These are phyloP conservation scores for Copidosoma floridanum DNA, from an alignment of 1,140 invertebrate genomes.

Conservation along the genomic window DNA sequence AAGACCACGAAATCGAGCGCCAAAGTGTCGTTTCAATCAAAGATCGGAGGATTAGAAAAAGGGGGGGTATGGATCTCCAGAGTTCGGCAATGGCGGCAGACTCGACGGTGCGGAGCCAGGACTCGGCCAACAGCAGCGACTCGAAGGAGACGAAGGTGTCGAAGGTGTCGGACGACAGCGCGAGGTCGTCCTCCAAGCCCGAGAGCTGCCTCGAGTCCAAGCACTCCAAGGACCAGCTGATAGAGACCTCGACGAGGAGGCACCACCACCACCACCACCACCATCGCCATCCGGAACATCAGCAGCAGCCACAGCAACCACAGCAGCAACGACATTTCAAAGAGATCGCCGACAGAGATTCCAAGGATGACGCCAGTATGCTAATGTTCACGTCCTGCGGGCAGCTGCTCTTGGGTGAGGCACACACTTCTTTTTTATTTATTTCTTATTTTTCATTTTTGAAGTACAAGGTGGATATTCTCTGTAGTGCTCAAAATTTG, in stretches of 20 bases:
- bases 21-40: not conserved
- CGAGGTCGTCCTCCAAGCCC: constrained; percentile 38
- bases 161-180: constrained; percentile 38
- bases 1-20: not conserved
- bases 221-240: constrained; percentile 49
- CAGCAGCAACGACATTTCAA: constrained; percentile 4
- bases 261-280: constrained; percentile 33
- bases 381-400: constrained; percentile 53
- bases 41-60: no score
- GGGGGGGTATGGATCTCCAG: constrained; percentile 32
- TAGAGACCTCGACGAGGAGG: constrained; percentile 29
- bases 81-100: constrained; percentile 39
- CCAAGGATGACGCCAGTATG: constrained; percentile 44
- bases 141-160: constrained; percentile 40
- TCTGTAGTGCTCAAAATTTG: no score
- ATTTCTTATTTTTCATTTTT: no score
- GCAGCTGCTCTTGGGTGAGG: constrained; percentile 49
- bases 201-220: constrained; percentile 47
- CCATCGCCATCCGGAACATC: constrained; percentile 23
- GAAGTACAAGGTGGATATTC: no score
- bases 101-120: constrained; percentile 51
- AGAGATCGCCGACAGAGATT: no score
- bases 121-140: constrained; percentile 46
- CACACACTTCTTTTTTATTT: no score
- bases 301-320: constrained; percentile 8